These are phyloP conservation scores for Phalera bucephala DNA, from an alignment of 2,888 invertebrate species.

Conservation along the genomic window DNA sequence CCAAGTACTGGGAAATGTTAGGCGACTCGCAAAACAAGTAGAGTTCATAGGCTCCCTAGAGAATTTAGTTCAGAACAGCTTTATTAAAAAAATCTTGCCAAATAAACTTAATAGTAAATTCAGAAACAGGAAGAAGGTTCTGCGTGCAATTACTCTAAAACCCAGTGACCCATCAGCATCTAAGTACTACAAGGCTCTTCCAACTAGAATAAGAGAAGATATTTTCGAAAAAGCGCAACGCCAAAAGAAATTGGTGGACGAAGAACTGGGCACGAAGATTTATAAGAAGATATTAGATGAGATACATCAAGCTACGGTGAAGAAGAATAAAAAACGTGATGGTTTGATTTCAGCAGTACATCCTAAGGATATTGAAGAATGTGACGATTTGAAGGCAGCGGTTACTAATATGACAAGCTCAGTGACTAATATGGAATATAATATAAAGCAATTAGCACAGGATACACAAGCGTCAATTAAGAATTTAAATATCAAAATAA, in stretches of 20 bases:
- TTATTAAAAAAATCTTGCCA: slow-evolving; percentile 21
- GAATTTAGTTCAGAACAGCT: slow-evolving; percentile 20
- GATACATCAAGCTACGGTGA: slow-evolving; percentile 19
- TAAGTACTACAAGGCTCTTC: slow-evolving; percentile 42
- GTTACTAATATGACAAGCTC: too few species aligned
- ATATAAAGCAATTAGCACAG: slow-evolving; percentile 7
- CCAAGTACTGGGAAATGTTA: slow-evolving; percentile 76
- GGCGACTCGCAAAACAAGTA: slow-evolving; percentile 77
- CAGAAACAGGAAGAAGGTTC: slow-evolving; percentile 16
- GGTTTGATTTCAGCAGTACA: too few species aligned
- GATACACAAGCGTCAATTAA: slow-evolving; percentile 10
- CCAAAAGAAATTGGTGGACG: slow-evolving; percentile 54
- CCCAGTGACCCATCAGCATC: slow-evolving; percentile 21
- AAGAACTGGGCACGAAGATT: slow-evolving; percentile 42
- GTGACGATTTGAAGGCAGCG: too few species aligned
- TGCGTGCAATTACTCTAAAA: slow-evolving; percentile 8
- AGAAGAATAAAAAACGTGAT: too few species aligned
- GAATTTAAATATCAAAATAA: slow-evolving; percentile 13
- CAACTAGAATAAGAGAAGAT: slow-evolving; percentile 54
- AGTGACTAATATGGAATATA: slow-evolving; percentile 5
- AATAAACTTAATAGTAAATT: slow-evolving; percentile 1
- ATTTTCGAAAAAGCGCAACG: slow-evolving; percentile 60
- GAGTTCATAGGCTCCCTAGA: slow-evolving; percentile 60
- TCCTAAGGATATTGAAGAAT: too few species aligned
- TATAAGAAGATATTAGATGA: slow-evolving; percentile 38